phyloP scores from a whole-genome alignment of 2,797 vertebrate genomes.

The Tenualosa ilisha region DNA sequence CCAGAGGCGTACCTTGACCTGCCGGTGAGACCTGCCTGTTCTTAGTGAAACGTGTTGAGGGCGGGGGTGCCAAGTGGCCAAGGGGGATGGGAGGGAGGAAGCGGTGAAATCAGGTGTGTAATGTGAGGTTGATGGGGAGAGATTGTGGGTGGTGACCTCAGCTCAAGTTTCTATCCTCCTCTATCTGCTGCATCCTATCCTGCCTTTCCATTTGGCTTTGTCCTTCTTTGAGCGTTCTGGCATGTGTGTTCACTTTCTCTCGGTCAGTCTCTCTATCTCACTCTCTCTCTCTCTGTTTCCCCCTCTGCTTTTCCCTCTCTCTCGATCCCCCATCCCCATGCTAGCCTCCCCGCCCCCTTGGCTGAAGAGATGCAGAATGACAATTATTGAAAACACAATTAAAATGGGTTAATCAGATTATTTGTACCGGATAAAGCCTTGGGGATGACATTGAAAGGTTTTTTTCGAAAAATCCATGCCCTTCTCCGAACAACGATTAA shows the following conservation, averaged over 20 bases:
- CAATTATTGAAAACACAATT: conserved; percentile 76
- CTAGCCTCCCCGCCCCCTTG: conserved; percentile 40
- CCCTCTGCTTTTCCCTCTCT: conserved; percentile 4
- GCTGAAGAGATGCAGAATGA: conserved; percentile 65
- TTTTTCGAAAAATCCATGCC: conserved; percentile 55
- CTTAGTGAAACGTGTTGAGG: conserved; percentile 29
- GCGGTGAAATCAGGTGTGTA: conserved; percentile 70
- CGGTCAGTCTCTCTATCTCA: background rate
- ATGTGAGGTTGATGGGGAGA: conserved; percentile 73
- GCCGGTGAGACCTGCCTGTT: conserved; percentile 33
- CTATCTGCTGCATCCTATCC: conserved; percentile 40
- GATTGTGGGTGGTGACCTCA: conserved; percentile 74
- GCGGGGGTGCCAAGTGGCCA: background rate
- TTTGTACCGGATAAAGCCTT: conserved; percentile 69
- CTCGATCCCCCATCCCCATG: conserved; percentile 41
- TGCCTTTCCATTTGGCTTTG: conserved; percentile 34
- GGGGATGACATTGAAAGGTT: conserved; percentile 68
- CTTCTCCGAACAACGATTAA: conserved; percentile 62
- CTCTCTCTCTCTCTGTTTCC: conserved; percentile 30
- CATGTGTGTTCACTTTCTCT: background rate
- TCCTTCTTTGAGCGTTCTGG: background rate
- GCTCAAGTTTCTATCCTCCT: conserved; percentile 61
- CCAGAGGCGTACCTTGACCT: conserved; percentile 32
- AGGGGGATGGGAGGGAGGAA: conserved; percentile 38
- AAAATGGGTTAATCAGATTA: conserved; percentile 74